phyloP scores from a whole-genome alignment of 2,797 vertebrate genomes.

The Crocodylus rhombifer region DNA sequence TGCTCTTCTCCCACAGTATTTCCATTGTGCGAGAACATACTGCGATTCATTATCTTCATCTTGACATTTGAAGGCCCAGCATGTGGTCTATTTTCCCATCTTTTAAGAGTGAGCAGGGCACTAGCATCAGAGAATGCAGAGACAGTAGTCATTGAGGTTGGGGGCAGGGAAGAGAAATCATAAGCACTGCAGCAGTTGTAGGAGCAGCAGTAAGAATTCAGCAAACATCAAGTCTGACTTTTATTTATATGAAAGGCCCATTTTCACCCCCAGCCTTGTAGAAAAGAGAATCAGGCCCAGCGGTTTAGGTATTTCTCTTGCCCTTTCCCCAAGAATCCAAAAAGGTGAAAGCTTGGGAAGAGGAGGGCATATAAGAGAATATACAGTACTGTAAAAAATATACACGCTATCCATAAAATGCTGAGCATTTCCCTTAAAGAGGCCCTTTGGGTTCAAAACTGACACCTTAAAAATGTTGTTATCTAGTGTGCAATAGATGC shows the following conservation, averaged over 20 bases:
- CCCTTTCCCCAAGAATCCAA: neutral
- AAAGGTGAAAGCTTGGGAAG: neutral
- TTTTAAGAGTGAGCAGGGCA: neutral
- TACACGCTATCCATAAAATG: neutral
- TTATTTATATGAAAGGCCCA: neutral
- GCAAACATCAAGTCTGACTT: neutral
- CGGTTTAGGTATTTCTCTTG: neutral
- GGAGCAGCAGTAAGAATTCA: neutral
- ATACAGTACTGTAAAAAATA: neutral
- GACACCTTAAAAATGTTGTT: neutral
- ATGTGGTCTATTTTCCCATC: neutral
- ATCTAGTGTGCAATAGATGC: neutral
- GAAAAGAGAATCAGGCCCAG: neutral
- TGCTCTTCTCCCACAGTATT: neutral
- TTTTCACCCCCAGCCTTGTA: accelerated
- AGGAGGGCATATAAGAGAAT: neutral
- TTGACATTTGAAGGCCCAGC: conserved; percentile 6
- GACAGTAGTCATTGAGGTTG: neutral
- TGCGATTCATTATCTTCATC: neutral
- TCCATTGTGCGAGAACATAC: neutral
- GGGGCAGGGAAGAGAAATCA: neutral
- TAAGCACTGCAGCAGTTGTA: neutral
- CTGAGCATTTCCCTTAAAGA: neutral
- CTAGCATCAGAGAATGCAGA: neutral
- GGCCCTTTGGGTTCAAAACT: neutral